Evolutionary conservation across 1,140 invertebrate species (phyloP), one percentile per base, ranked within the genome.

Genomic region (Spodoptera litura): DNA sequence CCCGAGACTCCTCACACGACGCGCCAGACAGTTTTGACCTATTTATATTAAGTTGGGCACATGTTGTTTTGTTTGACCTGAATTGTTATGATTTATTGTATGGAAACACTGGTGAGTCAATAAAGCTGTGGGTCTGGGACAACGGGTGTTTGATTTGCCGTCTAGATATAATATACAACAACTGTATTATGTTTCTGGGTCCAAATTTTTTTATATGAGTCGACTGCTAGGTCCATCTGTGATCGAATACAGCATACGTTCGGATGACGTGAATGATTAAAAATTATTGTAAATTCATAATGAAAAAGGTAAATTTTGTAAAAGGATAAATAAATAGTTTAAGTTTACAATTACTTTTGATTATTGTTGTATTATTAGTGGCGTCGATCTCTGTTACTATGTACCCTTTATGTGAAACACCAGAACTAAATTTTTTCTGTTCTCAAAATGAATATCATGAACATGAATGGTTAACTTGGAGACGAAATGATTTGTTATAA

Each of bases 51-150:
- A 92, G 91, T 92, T 94, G 90, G 89, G 89, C 91, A 92, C 91
- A 90, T 90, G 91, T 94, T 94, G 91, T 94, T 94, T 94, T 94
- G 91, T 94, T 94, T 93, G 91, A 92, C 90, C 88, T 92, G 88
- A 93, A 92, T 93, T 94, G 93, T 94, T 94, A 94, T 94, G 91
- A 93, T 93, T 94, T 93, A 92, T 93, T 94, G 91, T 94, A 93
- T 91, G 87, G 87, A 90, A 89, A 92, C 89, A 90, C 92, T 94
- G 92, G 91, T 93, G 86, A 91, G 91, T 94, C 91, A 94, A 93
- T 94, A 94, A 94, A 94, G 89, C 90, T 91, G 93, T 93, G 91
- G 92, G 89, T 92, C 91, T 93, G 91, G 91, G 91, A 91, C 86
- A 88, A 87, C 84, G 88, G 89, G 87, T 94, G 92, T 94, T 94